phyloP scores from a whole-genome alignment of 2,113 vertebrate species.

The Drymodes brunneopygia region DNA sequence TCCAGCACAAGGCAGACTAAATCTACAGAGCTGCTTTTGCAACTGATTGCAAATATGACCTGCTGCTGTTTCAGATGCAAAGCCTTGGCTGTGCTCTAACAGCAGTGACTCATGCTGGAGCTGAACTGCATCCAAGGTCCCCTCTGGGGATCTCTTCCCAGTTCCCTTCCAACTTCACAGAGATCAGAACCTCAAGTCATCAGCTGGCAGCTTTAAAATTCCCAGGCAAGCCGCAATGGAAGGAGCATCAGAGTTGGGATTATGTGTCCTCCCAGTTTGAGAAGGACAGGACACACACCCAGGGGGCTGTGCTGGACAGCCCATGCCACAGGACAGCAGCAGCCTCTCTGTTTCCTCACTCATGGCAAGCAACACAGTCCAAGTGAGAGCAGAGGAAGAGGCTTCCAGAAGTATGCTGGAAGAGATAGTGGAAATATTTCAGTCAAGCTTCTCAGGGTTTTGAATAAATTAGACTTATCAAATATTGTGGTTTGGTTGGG shows the following conservation, averaged over 20 bases:
- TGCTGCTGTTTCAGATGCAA: neutral
- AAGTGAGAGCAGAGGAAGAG: neutral
- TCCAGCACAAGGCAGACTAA: neutral
- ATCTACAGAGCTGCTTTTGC: neutral
- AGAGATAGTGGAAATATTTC: slow-evolving; percentile 28
- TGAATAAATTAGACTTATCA: slow-evolving; percentile 43
- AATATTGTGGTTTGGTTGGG: neutral
- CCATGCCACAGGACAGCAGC: neutral
- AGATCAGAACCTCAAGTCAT: neutral
- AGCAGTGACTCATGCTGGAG: neutral
- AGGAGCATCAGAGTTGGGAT: neutral
- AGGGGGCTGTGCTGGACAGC: neutral
- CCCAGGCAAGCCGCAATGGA: neutral
- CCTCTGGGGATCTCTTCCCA: neutral
- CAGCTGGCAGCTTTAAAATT: neutral
- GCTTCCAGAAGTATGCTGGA: slow-evolving; percentile 8
- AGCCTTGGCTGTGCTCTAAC: neutral
- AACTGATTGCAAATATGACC: neutral
- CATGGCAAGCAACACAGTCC: neutral
- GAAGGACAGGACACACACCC: neutral
- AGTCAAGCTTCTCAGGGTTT: neutral
- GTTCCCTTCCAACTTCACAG: neutral
- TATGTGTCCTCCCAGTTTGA: neutral
- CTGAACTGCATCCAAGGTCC: fast-evolving
- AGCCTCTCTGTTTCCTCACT: neutral